These are phyloP conservation scores for Tetropium fuscum DNA, from an alignment of 2,888 invertebrate genomes.

Conservation along the genomic window DNA sequence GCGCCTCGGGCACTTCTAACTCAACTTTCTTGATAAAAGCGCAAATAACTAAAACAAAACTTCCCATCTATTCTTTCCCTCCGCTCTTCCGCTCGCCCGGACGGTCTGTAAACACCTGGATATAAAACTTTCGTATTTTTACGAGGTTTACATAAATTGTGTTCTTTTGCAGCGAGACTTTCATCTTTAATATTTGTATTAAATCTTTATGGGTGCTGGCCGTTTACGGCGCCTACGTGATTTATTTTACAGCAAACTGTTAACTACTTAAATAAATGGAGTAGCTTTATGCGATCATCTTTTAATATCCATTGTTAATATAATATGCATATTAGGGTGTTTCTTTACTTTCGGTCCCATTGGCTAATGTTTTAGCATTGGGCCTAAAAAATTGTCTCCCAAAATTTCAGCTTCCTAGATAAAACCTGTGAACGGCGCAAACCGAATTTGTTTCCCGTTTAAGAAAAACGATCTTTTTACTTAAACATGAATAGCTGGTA, in stretches of 20 bases:
- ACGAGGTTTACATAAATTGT: conserved; percentile 35
- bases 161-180: conserved; percentile 6
- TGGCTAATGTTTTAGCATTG: too few species aligned
- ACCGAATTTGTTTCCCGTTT: too few species aligned
- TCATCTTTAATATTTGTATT: conserved; percentile 32
- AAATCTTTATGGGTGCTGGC: conserved; percentile 16
- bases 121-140: conserved; percentile 49
- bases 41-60: conserved; percentile 64
- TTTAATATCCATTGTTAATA: too few species aligned
- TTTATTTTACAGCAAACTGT: conserved; percentile 24
- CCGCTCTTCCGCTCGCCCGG: conserved; percentile 31
- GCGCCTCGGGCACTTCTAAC: conserved; percentile 56
- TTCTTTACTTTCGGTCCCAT: too few species aligned
- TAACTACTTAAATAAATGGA: conserved; percentile 16
- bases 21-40: conserved; percentile 65
- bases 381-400: too few species aligned
- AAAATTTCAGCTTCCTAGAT: too few species aligned
- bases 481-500: too few species aligned
- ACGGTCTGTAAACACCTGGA: conserved; percentile 59
- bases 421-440: too few species aligned
- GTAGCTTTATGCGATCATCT: too few species aligned
- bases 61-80: conserved; percentile 43
- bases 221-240: conserved; percentile 17
- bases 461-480: too few species aligned
- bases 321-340: too few species aligned